Conservation (phyloP, 2,888 invertebrate genomes). For the Congeria kusceri region DNA sequence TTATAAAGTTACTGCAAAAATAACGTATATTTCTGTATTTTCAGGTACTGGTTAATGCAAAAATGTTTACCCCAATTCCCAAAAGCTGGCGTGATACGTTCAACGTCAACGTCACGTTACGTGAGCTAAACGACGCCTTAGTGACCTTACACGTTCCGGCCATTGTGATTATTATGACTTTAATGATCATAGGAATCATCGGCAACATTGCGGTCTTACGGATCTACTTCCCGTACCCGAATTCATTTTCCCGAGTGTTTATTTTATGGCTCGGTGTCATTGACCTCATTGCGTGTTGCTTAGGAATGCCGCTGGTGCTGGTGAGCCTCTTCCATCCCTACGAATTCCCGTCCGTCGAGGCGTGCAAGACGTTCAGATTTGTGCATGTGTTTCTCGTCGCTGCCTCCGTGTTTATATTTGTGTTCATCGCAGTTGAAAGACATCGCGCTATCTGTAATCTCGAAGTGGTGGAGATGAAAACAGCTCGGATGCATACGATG, state of each 20-base stretch:
- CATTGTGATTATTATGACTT: constrained; percentile 67
- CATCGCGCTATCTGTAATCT: constrained; percentile 75
- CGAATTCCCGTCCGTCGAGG: constrained; percentile 66
- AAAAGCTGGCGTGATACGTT: constrained; percentile 35
- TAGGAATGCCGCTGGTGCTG: constrained; percentile 73
- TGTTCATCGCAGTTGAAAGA: constrained; percentile 73
- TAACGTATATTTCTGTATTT: too few relatives aligned
- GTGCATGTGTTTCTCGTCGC: constrained; percentile 68
- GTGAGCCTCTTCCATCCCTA: constrained; percentile 72
- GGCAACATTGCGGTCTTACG: constrained; percentile 67
- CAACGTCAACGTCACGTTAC: constrained; percentile 55
- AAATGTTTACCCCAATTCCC: constrained; percentile 57
- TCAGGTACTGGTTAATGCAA: neutral
- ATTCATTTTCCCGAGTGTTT: constrained; percentile 36
- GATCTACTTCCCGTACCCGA: neutral
- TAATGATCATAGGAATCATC: constrained; percentile 69
- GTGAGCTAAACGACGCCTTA: constrained; percentile 61
- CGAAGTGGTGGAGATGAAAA: constrained; percentile 65
- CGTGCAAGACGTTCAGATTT: constrained; percentile 70
- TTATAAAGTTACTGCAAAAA: too few relatives aligned
- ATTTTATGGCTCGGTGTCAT: constrained; percentile 72
- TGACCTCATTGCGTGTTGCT: constrained; percentile 70
- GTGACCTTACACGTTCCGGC: constrained; percentile 71
- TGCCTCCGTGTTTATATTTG: constrained; percentile 73
- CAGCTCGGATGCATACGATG: constrained; percentile 62